Evolutionary conservation across 2,113 vertebrate genomes (phyloP), one percentile per base, ranked within the genome.

Genomic region (Tiliqua scincoides): DNA sequence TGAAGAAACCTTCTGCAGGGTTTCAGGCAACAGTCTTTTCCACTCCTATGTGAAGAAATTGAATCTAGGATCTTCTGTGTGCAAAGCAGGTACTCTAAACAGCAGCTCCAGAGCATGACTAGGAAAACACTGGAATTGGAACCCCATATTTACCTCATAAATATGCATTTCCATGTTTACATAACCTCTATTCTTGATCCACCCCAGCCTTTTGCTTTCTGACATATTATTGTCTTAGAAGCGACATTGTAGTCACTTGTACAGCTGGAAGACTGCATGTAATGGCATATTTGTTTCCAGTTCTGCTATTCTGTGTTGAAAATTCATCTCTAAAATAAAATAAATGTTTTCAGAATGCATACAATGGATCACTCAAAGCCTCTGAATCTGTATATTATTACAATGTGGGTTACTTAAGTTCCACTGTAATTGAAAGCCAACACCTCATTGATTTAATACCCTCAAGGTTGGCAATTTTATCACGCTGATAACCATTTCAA

Each of bases 391-490:
- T 88, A 6, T 3, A 52, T 73, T 57, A 57, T n/a, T 83, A 37
- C 8, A 37, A 0, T 48, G 9, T 54, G 2, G 0, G 30, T 72
- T 90, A 82, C 75, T 79, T 62, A 84, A 59, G 14, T 88, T 84
- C 37, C 6, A 6, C 9, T 78, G 0, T 82, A 80, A 85, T 0
- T 83, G 32, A 91, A 88, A 74, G 65, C 62, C n/a, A 77, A 1
- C 7, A 67, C 11, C 72, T 88, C 43, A 81, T 27, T 90, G 48
- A 87, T 87, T 48, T 32, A 78, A 23, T 79, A 68, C 30, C 57
- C 25, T 74, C 72, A 79, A 87, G 79, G 2, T 68, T 85, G 89
- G 65, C 70, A 65, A 63, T 92, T 94, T 93, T 84, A 84, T 0
- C 82, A 48, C 43, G 40, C 88, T 85, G 72, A 68, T 79, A 91